Percentiles rank a stretch among this genome's conserved stretches.
Conservation (phyloP, 2,113 vertebrate species). For the Gulo gulo region DNA sequence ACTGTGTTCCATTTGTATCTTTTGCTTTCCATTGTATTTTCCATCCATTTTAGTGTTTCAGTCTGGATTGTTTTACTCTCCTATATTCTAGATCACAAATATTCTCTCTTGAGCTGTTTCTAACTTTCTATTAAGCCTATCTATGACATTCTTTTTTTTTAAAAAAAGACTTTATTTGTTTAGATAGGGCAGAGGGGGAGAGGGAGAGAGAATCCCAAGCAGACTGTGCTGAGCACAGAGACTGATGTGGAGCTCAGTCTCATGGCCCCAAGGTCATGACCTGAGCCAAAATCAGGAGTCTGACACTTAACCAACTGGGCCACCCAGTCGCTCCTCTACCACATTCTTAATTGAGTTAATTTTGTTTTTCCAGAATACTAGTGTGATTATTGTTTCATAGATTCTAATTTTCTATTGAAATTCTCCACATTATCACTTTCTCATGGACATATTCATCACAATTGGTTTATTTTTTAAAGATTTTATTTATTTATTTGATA, state of each 20-base stretch:
- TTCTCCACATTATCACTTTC: not conserved
- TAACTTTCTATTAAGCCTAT: not conserved
- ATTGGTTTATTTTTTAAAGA: not conserved
- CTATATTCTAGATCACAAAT: not conserved
- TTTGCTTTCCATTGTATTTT: not conserved
- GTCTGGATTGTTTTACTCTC: not conserved
- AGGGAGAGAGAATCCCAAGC: not conserved
- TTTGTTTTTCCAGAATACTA: not conserved
- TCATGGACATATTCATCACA: not conserved
- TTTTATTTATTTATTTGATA: no score
- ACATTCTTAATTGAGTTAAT: constrained; percentile 7
- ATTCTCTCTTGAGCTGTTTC: not conserved
- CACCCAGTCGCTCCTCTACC: not conserved
- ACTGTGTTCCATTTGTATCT: not conserved
- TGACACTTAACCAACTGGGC: not conserved
- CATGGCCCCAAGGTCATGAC: not conserved
- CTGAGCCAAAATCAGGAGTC: not conserved
- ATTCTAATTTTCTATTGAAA: not conserved
- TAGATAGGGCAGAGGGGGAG: not conserved
- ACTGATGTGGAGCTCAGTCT: not conserved
- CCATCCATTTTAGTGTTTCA: not conserved
- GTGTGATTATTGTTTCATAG: not conserved
- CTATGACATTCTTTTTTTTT: not conserved
- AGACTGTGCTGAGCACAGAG: not conserved
- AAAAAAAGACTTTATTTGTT: not conserved